Conservation (phyloP, 1,140 invertebrate genomes). For the Armadillidium nasatum region DNA sequence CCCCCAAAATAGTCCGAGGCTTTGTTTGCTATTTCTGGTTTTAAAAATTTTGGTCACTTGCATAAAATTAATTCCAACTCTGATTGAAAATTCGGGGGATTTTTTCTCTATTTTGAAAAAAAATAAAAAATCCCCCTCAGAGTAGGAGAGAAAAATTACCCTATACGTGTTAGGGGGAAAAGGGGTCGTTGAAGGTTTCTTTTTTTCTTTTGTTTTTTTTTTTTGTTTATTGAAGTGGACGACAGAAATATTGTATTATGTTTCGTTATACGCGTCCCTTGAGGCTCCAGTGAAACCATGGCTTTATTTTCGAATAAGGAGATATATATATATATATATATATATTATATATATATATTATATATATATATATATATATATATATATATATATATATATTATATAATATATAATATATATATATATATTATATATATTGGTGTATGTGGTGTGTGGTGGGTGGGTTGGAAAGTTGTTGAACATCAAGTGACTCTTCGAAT, state of each 20-base stretch:
- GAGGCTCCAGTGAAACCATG: too few relatives aligned
- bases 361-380: background rate
- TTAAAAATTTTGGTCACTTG: background rate
- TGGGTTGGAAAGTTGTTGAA: too few relatives aligned
- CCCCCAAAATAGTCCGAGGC: too few relatives aligned
- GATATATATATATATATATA: too few relatives aligned
- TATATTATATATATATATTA: background rate
- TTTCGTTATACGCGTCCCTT: background rate
- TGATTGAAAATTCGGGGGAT: background rate
- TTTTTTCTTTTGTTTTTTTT: background rate
- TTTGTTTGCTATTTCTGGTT: background rate
- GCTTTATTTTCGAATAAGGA: too few relatives aligned
- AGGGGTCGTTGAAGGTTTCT: background rate
- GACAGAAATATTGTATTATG: background rate
- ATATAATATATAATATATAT: too few relatives aligned
- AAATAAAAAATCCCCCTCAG: too few relatives aligned
- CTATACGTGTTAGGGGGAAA: background rate
- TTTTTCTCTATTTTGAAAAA: too few relatives aligned
- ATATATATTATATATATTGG: constrained; percentile 1
- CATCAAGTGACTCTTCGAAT: too few relatives aligned
- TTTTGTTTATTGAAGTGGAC: too few relatives aligned
- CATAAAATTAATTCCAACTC: background rate
- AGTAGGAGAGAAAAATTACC: background rate
- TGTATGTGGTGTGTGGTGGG: too few relatives aligned
- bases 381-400: background rate